These are phyloP conservation scores for Craseonycteris thonglongyai DNA, from an alignment of 2,113 vertebrate species.

Conservation along the genomic window DNA sequence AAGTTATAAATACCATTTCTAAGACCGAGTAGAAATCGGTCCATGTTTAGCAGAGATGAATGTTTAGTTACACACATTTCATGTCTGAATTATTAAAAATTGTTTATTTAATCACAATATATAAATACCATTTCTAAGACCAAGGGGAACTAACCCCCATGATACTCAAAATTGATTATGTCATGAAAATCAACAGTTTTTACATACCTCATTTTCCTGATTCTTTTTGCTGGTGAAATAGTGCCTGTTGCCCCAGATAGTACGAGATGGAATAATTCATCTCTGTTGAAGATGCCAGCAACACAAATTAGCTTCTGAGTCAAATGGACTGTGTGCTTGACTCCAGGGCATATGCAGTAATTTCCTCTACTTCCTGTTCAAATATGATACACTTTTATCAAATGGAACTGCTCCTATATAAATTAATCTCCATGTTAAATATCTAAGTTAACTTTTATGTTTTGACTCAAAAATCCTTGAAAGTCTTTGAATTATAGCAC, in stretches of 20 bases:
- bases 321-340: neutral
- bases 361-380: constrained; percentile 54
- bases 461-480: neutral
- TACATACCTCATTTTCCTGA: constrained; percentile 49
- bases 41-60: neutral
- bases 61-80: neutral
- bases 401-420: neutral
- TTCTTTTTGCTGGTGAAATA: constrained; percentile 18
- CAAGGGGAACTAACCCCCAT: neutral
- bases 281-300: constrained; percentile 26
- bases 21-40: neutral
- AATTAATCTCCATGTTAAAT: neutral
- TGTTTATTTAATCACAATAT: neutral
- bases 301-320: neutral
- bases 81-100: neutral
- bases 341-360: neutral
- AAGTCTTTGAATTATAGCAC: neutral
- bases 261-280: constrained; percentile 33
- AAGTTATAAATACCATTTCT: neutral
- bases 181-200: constrained; percentile 7
- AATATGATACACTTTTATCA: neutral
- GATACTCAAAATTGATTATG: neutral
- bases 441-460: neutral
- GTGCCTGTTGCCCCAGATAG: neutral
- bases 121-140: neutral